Evolutionary conservation across 2,888 invertebrate species (phyloP), one percentile per base, ranked within the genome.

Genomic region (Drosophila tanythrix): DNA sequence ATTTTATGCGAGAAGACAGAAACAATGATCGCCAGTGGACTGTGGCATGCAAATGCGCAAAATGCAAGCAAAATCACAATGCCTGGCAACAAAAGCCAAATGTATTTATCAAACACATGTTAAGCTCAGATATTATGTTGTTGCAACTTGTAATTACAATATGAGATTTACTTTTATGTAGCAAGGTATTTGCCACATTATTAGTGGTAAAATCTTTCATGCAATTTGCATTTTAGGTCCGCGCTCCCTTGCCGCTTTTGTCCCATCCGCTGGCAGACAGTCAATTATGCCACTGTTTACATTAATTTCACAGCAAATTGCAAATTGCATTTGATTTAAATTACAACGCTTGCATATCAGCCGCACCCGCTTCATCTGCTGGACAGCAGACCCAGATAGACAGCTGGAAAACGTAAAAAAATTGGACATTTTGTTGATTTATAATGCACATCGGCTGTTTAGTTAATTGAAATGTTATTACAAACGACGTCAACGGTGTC

Each of bases 401-500:
- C 70, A 63, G 33, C 36, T 35, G 58, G 40, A 55, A 31, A 56
- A 10, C 7, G 58, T 57, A 64, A 65, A 66, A 62, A 55, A 21
- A 46, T 15, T 73, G 31, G 31, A 48, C 60, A 61, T 71, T 71
- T 72, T 80, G 66, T 63, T 66, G 69, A 65, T 58, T 67, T 52
- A 50, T 29, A 46, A 50, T 56, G 33, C 64, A 48, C 61, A 68
- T 62, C 43, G 73, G 33, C 31, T 74, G 80, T 78, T 78, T 69
- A 70, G 68, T 76, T 82, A 82, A 83, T 88, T 83, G 75, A 81
- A 83, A 80, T 78, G 70, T 82, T 82, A 84, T 83, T 79, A 77
- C 73, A 74, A 53, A 53, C 79, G 48, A 53, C 46, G 53, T 68
- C 75, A 71, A 50, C 58, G 35, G 29, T 79, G 78, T 79, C 79